These are phyloP conservation scores for Campoplex nolae DNA, from an alignment of 2,888 invertebrate species.

Conservation along the genomic window DNA sequence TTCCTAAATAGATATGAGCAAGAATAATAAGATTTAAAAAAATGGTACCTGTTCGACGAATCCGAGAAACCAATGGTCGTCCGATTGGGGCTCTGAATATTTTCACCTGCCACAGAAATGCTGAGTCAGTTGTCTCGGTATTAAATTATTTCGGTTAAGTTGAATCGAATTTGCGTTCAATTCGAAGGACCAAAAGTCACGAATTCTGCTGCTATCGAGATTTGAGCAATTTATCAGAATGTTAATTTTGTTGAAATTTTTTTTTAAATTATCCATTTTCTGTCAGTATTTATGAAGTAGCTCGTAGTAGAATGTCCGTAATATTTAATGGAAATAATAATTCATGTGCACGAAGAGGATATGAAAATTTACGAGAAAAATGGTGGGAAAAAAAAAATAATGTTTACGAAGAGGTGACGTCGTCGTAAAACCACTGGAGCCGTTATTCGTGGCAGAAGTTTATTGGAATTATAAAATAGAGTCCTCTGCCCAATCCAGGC, in stretches of 20 bases:
- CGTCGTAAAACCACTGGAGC: slow-evolving; percentile 47
- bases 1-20: no score
- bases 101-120: no score
- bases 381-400: not conserved
- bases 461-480: slow-evolving; percentile 59
- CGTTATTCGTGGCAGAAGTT: slow-evolving; percentile 53
- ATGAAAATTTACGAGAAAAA: not conserved
- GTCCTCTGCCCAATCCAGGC: slow-evolving; percentile 19
- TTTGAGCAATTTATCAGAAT: not conserved
- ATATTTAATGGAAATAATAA: not conserved
- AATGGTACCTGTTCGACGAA: no score
- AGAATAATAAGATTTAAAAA: no score
- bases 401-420: slow-evolving; percentile 53
- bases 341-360: not conserved
- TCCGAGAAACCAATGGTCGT: no score
- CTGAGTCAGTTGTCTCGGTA: no score
- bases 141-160: not conserved
- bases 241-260: not conserved
- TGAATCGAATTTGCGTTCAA: not conserved
- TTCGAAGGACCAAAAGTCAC: not conserved
- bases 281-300: not conserved
- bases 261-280: not conserved
- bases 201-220: not conserved
- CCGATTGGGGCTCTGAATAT: no score
- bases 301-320: not conserved